Base-by-base conservation (phyloP, 2,797 vertebrate species). In the Ptychadena robeensis region DNA sequence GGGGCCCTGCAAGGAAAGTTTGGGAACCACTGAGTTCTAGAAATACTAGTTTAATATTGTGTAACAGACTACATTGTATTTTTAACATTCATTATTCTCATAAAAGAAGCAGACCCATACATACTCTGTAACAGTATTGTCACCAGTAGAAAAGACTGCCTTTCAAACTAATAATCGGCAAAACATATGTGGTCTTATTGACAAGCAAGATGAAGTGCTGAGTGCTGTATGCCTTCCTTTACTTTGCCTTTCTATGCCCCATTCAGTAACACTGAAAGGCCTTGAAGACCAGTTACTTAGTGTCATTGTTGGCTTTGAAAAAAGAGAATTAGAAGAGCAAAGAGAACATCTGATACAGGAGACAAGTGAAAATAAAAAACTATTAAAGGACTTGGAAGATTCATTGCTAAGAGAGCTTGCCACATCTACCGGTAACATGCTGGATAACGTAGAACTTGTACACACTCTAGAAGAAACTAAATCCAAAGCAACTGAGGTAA, bases 281-380 rank as follows among this genome's bases (percentile, higher is more conserved):
- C 90, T 99, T 9, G 98, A 99, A 88, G 98, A 99, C 89, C 98
- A 99, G 88, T 91, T 99, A 87, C 93, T 99, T 78, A 98, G 97
- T 0, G 95, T 99, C 57, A 96, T 99, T 37, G 95, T 94, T 86
- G 96, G 94, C 61, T 96, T 92, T 61, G 98, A 99, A 90, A 93
- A 95, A 84, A 97, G 89, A 9, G 96, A 97, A 80, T 86, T 97
- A 81, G 97, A 99, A 86, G 96, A 99, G 85, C 97, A 98, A 90
- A 91, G 96, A 11, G 93, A 97, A 78, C 86, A 88, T n/a, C 94
- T 99, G 79, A 98, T 99, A 89, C 96, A 95, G 88, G 97, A 99
- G 90, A 99, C 96, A 0, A 98, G 97, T 5, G 90, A 96, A 69
- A 99, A 99, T 88, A 98, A 96, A 90, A 96, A 96, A 84, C 90